A percentile compares a stretch with the other conserved stretches of the same genome.
Evolutionary conservation across 2,888 invertebrate species (phyloP).

Genomic region (Xylota sylvarum): DNA sequence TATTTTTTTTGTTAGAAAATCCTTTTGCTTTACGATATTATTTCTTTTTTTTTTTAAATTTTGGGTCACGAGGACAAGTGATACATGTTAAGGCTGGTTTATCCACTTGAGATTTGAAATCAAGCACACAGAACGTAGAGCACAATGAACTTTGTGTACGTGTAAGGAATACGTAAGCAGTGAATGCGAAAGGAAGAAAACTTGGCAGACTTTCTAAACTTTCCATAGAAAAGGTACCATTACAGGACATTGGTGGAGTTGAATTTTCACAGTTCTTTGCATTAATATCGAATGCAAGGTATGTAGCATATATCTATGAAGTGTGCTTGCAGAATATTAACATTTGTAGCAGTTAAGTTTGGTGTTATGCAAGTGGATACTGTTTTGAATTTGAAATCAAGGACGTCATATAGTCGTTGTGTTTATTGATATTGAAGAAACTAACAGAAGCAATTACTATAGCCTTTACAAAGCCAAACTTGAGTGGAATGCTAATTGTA

Average conservation of each 20-base stretch:
- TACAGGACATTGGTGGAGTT: not conserved
- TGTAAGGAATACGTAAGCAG: slow-evolving; percentile 5
- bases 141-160: slow-evolving; percentile 25
- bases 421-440: too few relatives aligned
- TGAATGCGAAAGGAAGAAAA: not conserved
- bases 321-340: not conserved
- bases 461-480: too few relatives aligned
- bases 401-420: too few relatives aligned
- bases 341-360: not conserved
- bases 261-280: not conserved
- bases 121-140: not conserved
- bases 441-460: too few relatives aligned
- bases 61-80: slow-evolving; percentile 41
- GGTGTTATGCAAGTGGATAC: too few relatives aligned
- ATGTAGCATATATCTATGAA: not conserved
- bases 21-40: not conserved
- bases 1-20: too few relatives aligned
- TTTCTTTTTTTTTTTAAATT: slow-evolving; percentile 11
- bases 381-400: too few relatives aligned
- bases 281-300: not conserved
- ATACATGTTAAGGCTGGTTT: slow-evolving; percentile 15
- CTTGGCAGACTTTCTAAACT: slow-evolving; percentile 4
- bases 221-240: not conserved
- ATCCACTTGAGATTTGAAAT: slow-evolving; percentile 11
- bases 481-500: too few relatives aligned